Evolutionary conservation across 2,113 vertebrate species (phyloP).

Genomic region (Pituophis catenifer): DNA sequence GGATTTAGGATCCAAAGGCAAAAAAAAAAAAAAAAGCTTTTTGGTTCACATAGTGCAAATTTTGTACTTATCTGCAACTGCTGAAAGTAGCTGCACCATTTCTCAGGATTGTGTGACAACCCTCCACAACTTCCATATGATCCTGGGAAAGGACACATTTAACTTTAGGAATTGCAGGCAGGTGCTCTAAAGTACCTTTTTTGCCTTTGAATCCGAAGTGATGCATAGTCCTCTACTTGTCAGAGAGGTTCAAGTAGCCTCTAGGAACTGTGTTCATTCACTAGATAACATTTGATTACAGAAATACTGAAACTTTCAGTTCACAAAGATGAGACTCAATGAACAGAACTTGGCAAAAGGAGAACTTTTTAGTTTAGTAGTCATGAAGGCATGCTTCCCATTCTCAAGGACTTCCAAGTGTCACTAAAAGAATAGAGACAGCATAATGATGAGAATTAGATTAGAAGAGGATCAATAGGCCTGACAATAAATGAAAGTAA

Average conservation of each 20-base stretch:
- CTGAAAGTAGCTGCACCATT: background rate
- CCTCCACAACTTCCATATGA: background rate
- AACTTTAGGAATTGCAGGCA: background rate
- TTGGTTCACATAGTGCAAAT: background rate
- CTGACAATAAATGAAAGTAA: constrained; percentile 69
- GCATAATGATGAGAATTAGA: constrained; percentile 64
- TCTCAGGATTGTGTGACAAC: background rate
- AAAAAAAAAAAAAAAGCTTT: background rate
- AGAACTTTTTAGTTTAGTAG: background rate
- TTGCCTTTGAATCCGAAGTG: background rate
- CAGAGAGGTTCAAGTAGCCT: background rate
- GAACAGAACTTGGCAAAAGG: constrained; percentile 39
- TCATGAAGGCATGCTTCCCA: constrained; percentile 48
- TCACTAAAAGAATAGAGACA: constrained; percentile 59
- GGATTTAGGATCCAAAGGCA: background rate
- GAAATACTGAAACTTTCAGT: background rate
- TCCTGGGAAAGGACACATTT: background rate
- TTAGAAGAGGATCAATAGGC: constrained; percentile 68
- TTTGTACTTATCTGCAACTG: background rate
- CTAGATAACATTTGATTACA: background rate
- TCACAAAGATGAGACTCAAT: constrained; percentile 16
- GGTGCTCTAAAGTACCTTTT: background rate
- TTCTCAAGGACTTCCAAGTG: constrained; percentile 65
- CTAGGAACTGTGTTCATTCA: background rate
- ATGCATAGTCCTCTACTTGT: background rate